phyloP scores from a whole-genome alignment of 2,797 vertebrate species.

The Threskiornis aethiopicus region DNA sequence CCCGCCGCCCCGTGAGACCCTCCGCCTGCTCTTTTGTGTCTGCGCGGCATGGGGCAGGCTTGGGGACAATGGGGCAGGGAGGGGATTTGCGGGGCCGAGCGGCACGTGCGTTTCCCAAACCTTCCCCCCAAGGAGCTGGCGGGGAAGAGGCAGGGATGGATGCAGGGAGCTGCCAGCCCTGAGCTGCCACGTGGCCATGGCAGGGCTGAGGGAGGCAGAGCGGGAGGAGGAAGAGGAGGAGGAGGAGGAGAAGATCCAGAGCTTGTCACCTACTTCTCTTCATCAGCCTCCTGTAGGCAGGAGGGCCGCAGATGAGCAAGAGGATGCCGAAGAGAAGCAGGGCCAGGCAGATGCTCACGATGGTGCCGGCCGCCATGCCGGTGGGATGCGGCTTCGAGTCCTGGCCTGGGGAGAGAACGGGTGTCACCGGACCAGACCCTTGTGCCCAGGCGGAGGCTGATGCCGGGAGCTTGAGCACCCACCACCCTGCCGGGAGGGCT shows the following conservation, averaged over 20 bases:
- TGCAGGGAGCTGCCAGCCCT: neutral
- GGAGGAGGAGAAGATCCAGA: neutral
- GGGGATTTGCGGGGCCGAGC: neutral
- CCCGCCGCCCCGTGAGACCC: no score
- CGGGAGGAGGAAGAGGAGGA: neutral
- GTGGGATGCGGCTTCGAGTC: neutral
- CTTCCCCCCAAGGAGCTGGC: neutral
- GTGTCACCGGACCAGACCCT: rapidly evolving
- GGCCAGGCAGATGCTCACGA: slow-evolving; percentile 67
- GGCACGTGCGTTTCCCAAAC: rapidly evolving
- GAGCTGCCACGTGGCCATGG: rapidly evolving
- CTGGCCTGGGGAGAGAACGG: slow-evolving; percentile 29
- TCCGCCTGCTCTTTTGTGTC: no score
- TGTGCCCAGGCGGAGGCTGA: neutral
- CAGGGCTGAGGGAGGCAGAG: neutral
- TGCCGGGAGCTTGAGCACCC: no score
- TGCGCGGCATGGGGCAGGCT: neutral
- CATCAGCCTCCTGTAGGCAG: slow-evolving; percentile 63
- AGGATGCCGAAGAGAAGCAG: slow-evolving; percentile 62
- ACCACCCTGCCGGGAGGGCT: rapidly evolving
- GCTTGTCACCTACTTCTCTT: slow-evolving; percentile 72
- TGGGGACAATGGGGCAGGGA: neutral
- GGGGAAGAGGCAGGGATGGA: neutral
- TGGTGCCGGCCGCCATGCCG: neutral
- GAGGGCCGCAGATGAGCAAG: slow-evolving; percentile 57